Conservation (phyloP, 2,888 invertebrate genomes). For the Xylocampa areola region DNA sequence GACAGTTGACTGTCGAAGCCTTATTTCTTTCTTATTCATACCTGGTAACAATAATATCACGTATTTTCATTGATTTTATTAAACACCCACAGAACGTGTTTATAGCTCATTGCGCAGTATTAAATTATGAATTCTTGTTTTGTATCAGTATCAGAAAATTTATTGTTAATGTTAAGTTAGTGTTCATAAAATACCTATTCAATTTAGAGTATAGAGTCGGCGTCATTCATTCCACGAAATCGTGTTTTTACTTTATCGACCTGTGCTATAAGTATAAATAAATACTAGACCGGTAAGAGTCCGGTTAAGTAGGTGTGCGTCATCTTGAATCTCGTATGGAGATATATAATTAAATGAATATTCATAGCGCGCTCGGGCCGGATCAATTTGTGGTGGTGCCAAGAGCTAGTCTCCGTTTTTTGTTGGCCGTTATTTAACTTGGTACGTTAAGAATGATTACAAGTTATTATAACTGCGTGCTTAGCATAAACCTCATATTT, state of each 20-base stretch:
- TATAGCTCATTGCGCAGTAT: constrained; percentile 36
- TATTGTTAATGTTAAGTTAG: constrained; percentile 42
- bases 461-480: constrained; percentile 76
- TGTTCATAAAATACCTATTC: constrained; percentile 53
- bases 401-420: constrained; percentile 80
- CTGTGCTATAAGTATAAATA: constrained; percentile 71
- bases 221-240: constrained; percentile 62
- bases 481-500: constrained; percentile 68
- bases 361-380: constrained; percentile 79
- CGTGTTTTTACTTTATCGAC: constrained; percentile 65
- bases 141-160: constrained; percentile 34
- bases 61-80: constrained; percentile 51
- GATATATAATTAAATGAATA: constrained; percentile 81
- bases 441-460: constrained; percentile 76
- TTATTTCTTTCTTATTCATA: constrained; percentile 51
- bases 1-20: constrained; percentile 37
- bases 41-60: constrained; percentile 50
- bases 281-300: constrained; percentile 69
- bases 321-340: constrained; percentile 74
- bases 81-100: constrained; percentile 52
- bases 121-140: constrained; percentile 54
- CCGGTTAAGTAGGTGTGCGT: constrained; percentile 73
- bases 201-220: constrained; percentile 45
- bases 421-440: constrained; percentile 78
- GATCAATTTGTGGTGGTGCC: constrained; percentile 78